Evolutionary conservation across 2,888 invertebrate genomes (phyloP), one percentile per base, ranked within the genome.

Genomic region (Platycheirus albimanus): DNA sequence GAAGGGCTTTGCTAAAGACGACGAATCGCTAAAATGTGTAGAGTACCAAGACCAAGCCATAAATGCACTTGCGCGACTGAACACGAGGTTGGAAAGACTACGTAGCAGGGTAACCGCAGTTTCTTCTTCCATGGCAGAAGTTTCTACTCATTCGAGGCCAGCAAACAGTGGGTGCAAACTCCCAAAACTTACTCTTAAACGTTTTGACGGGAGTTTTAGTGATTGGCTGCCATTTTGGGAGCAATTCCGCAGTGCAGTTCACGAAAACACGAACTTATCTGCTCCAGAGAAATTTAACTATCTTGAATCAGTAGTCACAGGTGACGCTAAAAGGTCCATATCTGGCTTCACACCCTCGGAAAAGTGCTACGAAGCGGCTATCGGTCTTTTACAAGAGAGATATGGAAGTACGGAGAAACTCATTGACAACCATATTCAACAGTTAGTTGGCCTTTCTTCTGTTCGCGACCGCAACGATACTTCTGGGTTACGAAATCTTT

Each of bases 201-300:
- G n/a, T n/a, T n/a, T n/a, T n/a, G n/a, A n/a, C n/a, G n/a, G n/a
- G n/a, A n/a, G n/a, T n/a, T n/a, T n/a, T n/a, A n/a, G n/a, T n/a
- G n/a, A n/a, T n/a, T n/a, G n/a, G n/a, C n/a, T n/a, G n/a, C n/a
- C n/a, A n/a, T n/a, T n/a, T n/a, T n/a, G 43, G 43, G 71, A 51
- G 10, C 71, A 52, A 20, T 63, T 71, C 43, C 61, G 43, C 2
- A 33, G n/a, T 33, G 43, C 51, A 3, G 61, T 63, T 1, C 71
- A 11, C n/a, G n/a, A n/a, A n/a, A n/a, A n/a, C n/a, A n/a, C n/a
- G n/a, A n/a, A n/a, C 2, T 30, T 72, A 17, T 52, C 19, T 11
- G 20, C 71, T 0, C 11, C 71, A 7, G 71, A 72, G 24, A 61
- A 61, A n/a, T 61, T 70, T 13, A 61, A 70, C 17, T n/a, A n/a